These are phyloP conservation scores for Harpegnathos saltator DNA, from an alignment of 1,140 invertebrate genomes.

Conservation along the genomic window DNA sequence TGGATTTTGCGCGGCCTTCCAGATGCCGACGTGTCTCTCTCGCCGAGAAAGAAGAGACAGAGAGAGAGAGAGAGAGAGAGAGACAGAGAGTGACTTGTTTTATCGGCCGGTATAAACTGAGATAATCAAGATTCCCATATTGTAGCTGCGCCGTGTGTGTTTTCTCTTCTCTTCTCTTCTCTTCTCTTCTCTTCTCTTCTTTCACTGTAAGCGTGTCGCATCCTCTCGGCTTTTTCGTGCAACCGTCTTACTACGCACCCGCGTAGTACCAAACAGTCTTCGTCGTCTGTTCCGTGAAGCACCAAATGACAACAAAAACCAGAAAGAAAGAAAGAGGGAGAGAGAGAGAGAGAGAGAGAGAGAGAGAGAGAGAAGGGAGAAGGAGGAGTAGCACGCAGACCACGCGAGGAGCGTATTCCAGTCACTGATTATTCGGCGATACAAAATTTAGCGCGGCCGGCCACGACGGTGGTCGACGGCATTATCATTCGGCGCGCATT, in stretches of 20 bases:
- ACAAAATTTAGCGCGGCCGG: background rate
- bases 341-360: no score
- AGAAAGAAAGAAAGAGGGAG: background rate
- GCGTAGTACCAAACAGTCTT: background rate
- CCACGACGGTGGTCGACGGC: background rate
- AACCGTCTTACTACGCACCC: background rate
- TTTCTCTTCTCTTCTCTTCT: no score
- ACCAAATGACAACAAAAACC: no score
- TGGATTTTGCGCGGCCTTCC: conserved; percentile 75
- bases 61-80: no score
- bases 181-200: no score
- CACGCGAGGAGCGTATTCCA: background rate
- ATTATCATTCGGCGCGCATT: conserved; percentile 46
- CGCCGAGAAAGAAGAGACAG: conserved; percentile 38
- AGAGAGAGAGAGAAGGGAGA: background rate
- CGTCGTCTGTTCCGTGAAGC: no score
- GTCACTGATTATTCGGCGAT: conserved; percentile 16
- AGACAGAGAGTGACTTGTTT: conserved; percentile 15
- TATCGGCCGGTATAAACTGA: conserved; percentile 46
- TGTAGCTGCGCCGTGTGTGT: background rate
- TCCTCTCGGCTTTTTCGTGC: conserved; percentile 23
- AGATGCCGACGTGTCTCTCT: conserved; percentile 61
- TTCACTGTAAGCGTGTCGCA: background rate
- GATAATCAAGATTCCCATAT: conserved; percentile 17
- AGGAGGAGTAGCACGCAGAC: background rate